phyloP scores from a whole-genome alignment of 64 coral and sea anemone genomes.

The Actinia tenebrosa region DNA sequence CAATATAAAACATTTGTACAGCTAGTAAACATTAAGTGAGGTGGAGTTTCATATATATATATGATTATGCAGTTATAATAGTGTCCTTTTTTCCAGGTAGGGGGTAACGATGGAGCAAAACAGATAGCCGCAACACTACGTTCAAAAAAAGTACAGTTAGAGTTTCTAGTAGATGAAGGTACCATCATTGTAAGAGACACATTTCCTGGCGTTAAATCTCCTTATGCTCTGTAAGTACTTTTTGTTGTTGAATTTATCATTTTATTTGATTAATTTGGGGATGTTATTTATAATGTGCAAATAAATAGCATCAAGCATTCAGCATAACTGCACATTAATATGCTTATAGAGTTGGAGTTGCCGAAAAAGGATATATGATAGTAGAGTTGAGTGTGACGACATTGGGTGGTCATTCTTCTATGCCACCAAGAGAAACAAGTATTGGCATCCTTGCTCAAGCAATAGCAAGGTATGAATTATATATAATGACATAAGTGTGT shows the following conservation, averaged over 20 bases:
- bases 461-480: constrained; percentile 44
- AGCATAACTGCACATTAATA: neutral
- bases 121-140: constrained; percentile 58
- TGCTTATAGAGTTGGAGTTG: constrained; percentile 64
- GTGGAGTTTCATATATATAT: too few relatives aligned
- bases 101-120: constrained; percentile 57
- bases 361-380: constrained; percentile 71
- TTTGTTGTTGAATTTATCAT: neutral
- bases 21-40: too few relatives aligned
- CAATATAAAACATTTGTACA: too few relatives aligned
- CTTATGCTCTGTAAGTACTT: constrained; percentile 67
- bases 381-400: constrained; percentile 54
- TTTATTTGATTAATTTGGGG: too few relatives aligned
- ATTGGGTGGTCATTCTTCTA: constrained; percentile 65
- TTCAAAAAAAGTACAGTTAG: constrained; percentile 51
- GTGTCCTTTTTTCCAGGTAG: constrained; percentile 37
- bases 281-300: too few relatives aligned
- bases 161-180: constrained; percentile 87
- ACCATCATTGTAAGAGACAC: constrained; percentile 53
- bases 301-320: neutral
- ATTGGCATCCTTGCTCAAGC: constrained; percentile 92
- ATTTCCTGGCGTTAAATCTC: constrained; percentile 55
- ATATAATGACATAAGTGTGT: too few relatives aligned
- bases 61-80: too few relatives aligned
- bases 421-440: constrained; percentile 81